These are phyloP conservation scores for Helostoma temminkii DNA, from an alignment of 2,797 vertebrate genomes.

Conservation along the genomic window DNA sequence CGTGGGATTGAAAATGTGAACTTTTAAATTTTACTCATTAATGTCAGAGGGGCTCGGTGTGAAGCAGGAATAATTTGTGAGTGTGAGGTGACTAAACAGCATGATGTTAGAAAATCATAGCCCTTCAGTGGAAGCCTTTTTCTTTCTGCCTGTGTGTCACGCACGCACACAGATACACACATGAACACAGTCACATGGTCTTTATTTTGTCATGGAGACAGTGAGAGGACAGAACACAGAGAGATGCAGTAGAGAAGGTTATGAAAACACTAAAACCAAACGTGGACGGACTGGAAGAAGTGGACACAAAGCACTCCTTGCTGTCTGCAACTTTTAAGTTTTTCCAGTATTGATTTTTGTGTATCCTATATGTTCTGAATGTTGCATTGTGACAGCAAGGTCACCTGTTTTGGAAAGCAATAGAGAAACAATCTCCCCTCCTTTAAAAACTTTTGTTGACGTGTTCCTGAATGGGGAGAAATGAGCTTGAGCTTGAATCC, in stretches of 20 bases:
- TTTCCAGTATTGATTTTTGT: constrained; percentile 20
- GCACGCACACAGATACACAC: neutral
- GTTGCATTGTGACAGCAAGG: constrained; percentile 6
- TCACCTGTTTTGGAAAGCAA: neutral
- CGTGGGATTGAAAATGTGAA: constrained; percentile 37
- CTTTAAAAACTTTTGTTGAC: neutral
- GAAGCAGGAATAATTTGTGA: neutral
- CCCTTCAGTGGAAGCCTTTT: constrained; percentile 21
- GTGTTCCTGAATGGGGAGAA: neutral
- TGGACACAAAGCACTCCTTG: constrained; percentile 16
- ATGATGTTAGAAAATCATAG: constrained; percentile 23
- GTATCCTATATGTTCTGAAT: constrained; percentile 13
- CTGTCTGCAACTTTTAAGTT: constrained; percentile 14
- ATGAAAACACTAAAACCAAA: constrained; percentile 21
- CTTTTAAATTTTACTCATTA: constrained; percentile 39
- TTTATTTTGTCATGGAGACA: constrained; percentile 42
- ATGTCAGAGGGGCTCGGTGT: neutral
- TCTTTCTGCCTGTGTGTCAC: constrained; percentile 6
- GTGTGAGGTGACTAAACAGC: constrained; percentile 11
- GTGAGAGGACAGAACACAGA: constrained; percentile 26
- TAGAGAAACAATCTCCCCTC: neutral
- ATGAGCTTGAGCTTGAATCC: neutral
- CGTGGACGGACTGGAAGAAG: constrained; percentile 13
- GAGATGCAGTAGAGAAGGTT: constrained; percentile 35
- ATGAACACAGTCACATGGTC: neutral